A percentile compares a stretch with the other conserved stretches of the same genome.
Conservation (phyloP, 1,140 invertebrate species). For the Muscidifurax raptorellus region DNA sequence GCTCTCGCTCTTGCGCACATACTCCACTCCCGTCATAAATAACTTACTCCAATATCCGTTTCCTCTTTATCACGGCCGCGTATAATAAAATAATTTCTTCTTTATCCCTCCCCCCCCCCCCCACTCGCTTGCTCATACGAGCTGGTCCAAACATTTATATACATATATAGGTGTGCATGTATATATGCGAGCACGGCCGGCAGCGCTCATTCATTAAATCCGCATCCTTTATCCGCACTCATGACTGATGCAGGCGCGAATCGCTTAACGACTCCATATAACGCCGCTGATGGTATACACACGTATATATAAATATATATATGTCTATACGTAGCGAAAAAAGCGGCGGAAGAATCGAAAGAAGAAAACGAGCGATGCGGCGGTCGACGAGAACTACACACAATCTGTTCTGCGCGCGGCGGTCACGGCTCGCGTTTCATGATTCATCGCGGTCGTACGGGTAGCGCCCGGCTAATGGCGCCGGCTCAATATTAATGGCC, state of each 20-base stretch:
- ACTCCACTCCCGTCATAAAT: constrained; percentile 1
- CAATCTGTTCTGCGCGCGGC: background rate
- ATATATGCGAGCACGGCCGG: background rate
- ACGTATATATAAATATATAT: too few relatives aligned
- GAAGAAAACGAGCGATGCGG: background rate
- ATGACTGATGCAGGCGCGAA: constrained; percentile 32
- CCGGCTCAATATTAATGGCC: constrained; percentile 31
- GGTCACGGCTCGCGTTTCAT: constrained; percentile 4
- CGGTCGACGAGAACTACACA: background rate
- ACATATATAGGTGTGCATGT: background rate
- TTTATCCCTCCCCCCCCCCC: too few relatives aligned
- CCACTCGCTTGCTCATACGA: background rate
- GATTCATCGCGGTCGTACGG: constrained; percentile 20
- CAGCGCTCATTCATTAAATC: constrained; percentile 43
- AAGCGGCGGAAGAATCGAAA: constrained; percentile 8
- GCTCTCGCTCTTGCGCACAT: background rate
- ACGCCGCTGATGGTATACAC: background rate
- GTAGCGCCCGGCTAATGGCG: constrained; percentile 32
- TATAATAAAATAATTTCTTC: background rate
- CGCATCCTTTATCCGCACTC: constrained; percentile 27
- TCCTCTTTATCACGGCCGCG: constrained; percentile 27
- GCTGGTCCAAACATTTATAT: too few relatives aligned
- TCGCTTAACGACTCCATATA: constrained; percentile 7
- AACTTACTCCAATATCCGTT: constrained; percentile 37
- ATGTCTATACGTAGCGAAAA: background rate